Percentiles rank a stretch among this genome's conserved stretches.
Conservation (phyloP, 2,797 vertebrate genomes). For the Coendou prehensilis region DNA sequence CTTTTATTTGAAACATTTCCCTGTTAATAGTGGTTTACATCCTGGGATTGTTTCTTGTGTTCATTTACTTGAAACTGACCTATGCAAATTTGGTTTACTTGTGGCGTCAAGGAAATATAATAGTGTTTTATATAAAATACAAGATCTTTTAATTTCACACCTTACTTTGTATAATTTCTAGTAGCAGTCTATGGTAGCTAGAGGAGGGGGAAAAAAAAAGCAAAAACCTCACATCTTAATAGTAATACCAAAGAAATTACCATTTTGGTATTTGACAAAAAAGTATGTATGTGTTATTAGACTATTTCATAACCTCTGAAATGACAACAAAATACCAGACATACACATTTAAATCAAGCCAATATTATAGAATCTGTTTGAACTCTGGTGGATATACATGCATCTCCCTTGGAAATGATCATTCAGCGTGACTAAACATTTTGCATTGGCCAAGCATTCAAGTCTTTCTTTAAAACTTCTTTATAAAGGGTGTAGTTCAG, state of each 20-base stretch:
- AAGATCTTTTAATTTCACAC: not conserved
- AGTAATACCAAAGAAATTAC: not conserved
- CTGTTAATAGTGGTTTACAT: not conserved
- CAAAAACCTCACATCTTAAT: not conserved
- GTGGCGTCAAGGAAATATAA: not conserved
- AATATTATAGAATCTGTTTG: rapidly evolving
- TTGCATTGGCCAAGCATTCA: not conserved
- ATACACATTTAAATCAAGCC: not conserved
- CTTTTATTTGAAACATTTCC: constrained; percentile 32
- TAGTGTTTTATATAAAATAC: not conserved
- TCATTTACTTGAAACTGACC: constrained; percentile 36
- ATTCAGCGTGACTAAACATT: not conserved
- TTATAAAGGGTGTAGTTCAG: not conserved
- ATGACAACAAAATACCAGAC: not conserved
- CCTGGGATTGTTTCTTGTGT: not conserved
- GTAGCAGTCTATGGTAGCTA: not conserved
- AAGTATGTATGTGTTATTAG: not conserved
- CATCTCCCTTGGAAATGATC: not conserved
- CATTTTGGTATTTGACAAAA: not conserved
- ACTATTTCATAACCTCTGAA: not conserved
- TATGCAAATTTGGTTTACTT: constrained; percentile 18
- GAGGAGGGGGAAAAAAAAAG: not conserved
- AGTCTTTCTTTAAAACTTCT: not conserved
- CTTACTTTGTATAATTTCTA: not conserved
- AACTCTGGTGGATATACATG: not conserved